Evolutionary conservation across 2,113 vertebrate species (phyloP), one percentile per base, ranked within the genome.

Genomic region (Muntiacus muntjak): DNA sequence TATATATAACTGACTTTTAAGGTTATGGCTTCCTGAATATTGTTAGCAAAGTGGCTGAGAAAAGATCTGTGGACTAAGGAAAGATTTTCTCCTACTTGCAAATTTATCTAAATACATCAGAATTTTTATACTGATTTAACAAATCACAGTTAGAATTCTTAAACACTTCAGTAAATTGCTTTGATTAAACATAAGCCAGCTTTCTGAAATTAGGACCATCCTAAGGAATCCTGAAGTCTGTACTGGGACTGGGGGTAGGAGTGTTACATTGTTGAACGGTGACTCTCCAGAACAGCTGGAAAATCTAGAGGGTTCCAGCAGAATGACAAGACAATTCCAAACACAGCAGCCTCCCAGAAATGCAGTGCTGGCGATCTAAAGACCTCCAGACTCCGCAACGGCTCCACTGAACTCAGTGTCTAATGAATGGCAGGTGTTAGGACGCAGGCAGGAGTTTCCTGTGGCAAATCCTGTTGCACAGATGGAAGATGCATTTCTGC

Each of bases 81-180:
- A 95, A 23, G 33, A 87, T 83, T 89, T 89, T 58, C 60, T 89
- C 94, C 89, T 71, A 64, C 55, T 95, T 93, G 76, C 2, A 40
- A 89, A 60, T 97, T 78, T 71, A 82, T 84, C 62, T 50, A 76
- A 43, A 76, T 76, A 21, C 23, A 23, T 55, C 58, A 71, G 87
- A 71, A 62, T 17, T 55, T 16, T 81, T 26, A 3, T 16, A 45
- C 25, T 23, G 47, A 17, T 82, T 28, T 47, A 52, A 30, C 33
- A 30, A 81, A 87, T 62, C 67, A 52, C 23, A 84, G 82, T 55
- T 47, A 6, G 33, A 67, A 79, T 19, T 30, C 43, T 67, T 25
- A 52, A 57, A 23, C n/a, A 5, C 45, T 78, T 21, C 45, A 64
- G 81, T 36, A 40, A 28, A 60, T 95, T 81, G 40, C 82, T 71